Evolutionary conservation across 92 coral and sea anemone species (phyloP).

Genomic region (Desmophyllum pertusum): DNA sequence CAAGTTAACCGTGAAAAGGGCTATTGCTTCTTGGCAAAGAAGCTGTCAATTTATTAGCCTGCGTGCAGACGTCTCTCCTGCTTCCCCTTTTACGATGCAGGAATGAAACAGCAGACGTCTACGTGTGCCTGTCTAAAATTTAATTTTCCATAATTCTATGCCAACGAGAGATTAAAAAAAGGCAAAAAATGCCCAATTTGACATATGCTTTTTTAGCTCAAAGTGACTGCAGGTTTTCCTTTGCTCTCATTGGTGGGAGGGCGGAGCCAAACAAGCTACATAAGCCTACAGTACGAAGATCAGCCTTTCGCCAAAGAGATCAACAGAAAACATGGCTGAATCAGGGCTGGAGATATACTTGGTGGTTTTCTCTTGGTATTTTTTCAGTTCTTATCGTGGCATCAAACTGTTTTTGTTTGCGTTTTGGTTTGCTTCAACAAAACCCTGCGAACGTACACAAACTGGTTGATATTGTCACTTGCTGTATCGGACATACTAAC

Average conservation of each 20-base stretch:
- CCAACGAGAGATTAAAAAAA: background rate
- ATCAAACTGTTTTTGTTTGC: slow-evolving; percentile 66
- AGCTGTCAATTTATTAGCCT: too few species aligned
- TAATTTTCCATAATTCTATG: too few species aligned
- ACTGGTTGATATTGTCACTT: slow-evolving; percentile 73
- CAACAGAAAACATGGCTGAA: background rate
- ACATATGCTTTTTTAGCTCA: too few species aligned
- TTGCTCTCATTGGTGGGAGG: too few species aligned
- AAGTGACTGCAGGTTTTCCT: too few species aligned
- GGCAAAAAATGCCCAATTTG: too few species aligned
- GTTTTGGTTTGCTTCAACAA: slow-evolving; percentile 64
- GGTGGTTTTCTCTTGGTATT: slow-evolving; percentile 52
- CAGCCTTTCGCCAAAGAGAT: background rate
- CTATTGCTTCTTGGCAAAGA: too few species aligned
- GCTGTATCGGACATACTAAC: slow-evolving; percentile 76
- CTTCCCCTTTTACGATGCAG: too few species aligned
- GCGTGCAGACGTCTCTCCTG: too few species aligned
- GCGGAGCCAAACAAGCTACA: background rate
- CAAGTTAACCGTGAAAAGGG: too few species aligned
- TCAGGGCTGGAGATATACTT: background rate
- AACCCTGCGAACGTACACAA: slow-evolving; percentile 68
- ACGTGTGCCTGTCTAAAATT: too few species aligned
- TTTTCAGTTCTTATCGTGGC: slow-evolving; percentile 60
- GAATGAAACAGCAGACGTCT: too few species aligned
- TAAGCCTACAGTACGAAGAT: background rate